phyloP scores from a whole-genome alignment of 2,797 vertebrate species.

The Diceros bicornis region DNA sequence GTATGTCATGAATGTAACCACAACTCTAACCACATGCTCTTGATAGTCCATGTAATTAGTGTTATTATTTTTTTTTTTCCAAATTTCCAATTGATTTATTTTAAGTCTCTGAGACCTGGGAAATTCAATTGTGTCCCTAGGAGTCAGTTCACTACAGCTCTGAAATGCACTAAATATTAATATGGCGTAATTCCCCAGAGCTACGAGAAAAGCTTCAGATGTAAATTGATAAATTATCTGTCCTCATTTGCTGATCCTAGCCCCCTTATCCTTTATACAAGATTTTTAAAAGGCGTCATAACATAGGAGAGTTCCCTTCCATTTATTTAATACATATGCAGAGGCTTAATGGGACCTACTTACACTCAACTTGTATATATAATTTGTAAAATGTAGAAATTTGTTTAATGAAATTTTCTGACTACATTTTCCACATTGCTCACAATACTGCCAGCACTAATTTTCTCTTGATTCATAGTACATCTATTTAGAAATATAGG shows the following conservation, averaged over 20 bases:
- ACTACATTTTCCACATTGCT: neutral
- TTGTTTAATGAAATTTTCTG: neutral
- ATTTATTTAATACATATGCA: neutral
- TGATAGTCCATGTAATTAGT: neutral
- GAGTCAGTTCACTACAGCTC: neutral
- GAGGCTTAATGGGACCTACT: neutral
- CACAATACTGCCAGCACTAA: neutral
- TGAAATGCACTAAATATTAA: neutral
- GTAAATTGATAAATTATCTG: neutral
- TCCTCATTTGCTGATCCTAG: neutral
- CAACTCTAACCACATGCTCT: neutral
- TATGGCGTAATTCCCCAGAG: neutral
- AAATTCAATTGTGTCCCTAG: neutral
- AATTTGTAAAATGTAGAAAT: neutral
- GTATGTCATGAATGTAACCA: neutral
- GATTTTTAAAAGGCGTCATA: neutral
- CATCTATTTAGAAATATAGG: neutral
- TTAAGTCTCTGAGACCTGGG: neutral
- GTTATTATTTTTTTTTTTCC: neutral
- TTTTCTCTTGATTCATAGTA: neutral
- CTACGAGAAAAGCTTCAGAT: neutral
- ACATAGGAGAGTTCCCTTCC: neutral
- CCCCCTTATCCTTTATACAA: neutral
- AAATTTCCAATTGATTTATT: neutral
- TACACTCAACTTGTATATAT: neutral